Evolutionary conservation across 2,888 invertebrate genomes (phyloP).

Genomic region (Spodoptera littoralis): DNA sequence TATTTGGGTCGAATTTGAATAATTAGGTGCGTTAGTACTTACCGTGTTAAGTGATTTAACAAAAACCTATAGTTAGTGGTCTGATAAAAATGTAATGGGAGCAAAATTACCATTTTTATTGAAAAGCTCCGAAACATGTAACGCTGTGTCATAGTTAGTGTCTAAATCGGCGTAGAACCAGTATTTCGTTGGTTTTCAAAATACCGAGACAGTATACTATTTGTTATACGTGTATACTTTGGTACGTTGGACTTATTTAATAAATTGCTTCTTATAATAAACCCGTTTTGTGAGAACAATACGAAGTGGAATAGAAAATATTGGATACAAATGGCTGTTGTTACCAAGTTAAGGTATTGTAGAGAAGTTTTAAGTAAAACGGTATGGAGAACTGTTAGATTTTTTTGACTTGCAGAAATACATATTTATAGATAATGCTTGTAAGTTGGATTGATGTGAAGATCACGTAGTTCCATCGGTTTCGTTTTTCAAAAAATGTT

Average conservation of each 20-base stretch:
- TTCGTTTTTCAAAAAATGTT: no score
- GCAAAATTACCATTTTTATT: constrained; percentile 14
- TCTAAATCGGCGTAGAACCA: constrained; percentile 4
- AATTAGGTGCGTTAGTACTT: constrained; percentile 10
- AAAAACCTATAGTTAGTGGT: constrained; percentile 17
- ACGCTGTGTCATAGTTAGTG: constrained; percentile 1
- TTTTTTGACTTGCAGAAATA: constrained; percentile 5
- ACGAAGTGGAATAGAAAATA: constrained; percentile 27
- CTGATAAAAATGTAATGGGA: constrained; percentile 8
- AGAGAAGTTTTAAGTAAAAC: constrained; percentile 25
- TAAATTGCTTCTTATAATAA: constrained; percentile 30
- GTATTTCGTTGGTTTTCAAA: constrained; percentile 20
- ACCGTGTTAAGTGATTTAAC: constrained; percentile 27
- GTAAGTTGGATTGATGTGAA: no score
- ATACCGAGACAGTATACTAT: constrained; percentile 9
- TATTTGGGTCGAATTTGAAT: constrained; percentile 9
- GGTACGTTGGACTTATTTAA: constrained; percentile 17
- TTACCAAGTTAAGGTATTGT: constrained; percentile 22
- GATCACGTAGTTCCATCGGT: no score
- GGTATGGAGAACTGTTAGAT: constrained; percentile 13
- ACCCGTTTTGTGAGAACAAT: constrained; percentile 39
- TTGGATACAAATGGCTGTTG: constrained; percentile 35
- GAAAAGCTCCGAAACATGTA: constrained; percentile 7
- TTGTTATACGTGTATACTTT: neutral
- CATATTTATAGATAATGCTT: no score